Conservation (phyloP, 2,888 invertebrate genomes). For the Iselma pallidipennis region DNA sequence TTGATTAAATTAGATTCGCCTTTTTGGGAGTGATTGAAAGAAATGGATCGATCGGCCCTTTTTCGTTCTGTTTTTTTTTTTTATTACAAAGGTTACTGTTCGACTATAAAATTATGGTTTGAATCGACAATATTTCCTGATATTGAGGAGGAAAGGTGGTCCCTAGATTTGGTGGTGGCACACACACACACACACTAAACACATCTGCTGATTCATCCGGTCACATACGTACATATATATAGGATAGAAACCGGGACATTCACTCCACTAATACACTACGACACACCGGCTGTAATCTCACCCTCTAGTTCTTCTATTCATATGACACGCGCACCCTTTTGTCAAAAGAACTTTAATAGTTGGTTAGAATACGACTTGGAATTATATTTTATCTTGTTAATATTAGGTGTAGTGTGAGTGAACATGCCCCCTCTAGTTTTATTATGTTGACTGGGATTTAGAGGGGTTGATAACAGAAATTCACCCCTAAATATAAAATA, state of each 20-base stretch:
- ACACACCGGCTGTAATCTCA: slow-evolving; percentile 32
- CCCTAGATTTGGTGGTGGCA: slow-evolving; percentile 23
- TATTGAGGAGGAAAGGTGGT: slow-evolving; percentile 21
- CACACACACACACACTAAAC: slow-evolving; percentile 32
- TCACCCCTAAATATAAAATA: background rate
- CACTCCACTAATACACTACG: too few relatives aligned
- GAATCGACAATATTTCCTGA: slow-evolving; percentile 4
- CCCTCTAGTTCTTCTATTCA: slow-evolving; percentile 35
- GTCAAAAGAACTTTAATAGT: slow-evolving; percentile 40
- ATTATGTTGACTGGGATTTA: slow-evolving; percentile 3
- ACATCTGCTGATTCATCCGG: slow-evolving; percentile 46
- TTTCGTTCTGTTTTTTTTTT: slow-evolving; percentile 9
- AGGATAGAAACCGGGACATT: too few relatives aligned
- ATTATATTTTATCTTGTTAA: slow-evolving; percentile 41
- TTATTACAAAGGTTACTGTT: background rate
- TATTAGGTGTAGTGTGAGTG: slow-evolving; percentile 31
- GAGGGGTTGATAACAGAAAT: background rate
- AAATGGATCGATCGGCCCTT: slow-evolving; percentile 6
- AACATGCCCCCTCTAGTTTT: slow-evolving; percentile 12
- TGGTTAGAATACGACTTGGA: slow-evolving; percentile 40
- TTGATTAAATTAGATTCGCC: slow-evolving; percentile 10
- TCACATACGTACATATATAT: slow-evolving; percentile 15
- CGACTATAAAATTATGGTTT: background rate
- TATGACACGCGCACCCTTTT: slow-evolving; percentile 43
- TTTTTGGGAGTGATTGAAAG: background rate